Evolutionary conservation across 2,888 invertebrate genomes (phyloP).

Genomic region (Eristalis tenax): DNA sequence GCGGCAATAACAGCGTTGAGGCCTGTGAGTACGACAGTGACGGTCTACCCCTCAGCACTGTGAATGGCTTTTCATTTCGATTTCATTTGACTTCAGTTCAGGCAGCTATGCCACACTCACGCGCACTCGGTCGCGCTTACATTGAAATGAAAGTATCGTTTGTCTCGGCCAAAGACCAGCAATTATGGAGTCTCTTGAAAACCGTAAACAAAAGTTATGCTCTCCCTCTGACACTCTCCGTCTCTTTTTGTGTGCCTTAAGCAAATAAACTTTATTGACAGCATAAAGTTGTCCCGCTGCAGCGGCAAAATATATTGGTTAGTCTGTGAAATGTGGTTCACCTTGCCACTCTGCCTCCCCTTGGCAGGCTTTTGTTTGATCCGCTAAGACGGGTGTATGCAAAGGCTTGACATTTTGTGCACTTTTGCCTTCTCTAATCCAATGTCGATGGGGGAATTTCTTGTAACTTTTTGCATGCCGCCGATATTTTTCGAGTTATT

Average conservation of each 20-base stretch:
- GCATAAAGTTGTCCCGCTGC: conserved; percentile 21
- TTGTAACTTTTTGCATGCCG: conserved; percentile 22
- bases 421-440: conserved; percentile 26
- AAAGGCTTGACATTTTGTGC: conserved; percentile 17
- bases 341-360: conserved; percentile 39
- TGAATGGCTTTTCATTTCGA: conserved; percentile 42
- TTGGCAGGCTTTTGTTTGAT: not conserved
- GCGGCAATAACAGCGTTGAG: not conserved
- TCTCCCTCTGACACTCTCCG: not conserved
- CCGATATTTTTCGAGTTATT: conserved; percentile 9
- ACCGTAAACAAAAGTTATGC: conserved; percentile 50
- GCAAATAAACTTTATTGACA: conserved; percentile 40
- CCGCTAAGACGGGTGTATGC: not conserved
- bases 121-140: conserved; percentile 12
- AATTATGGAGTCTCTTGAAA: conserved; percentile 10
- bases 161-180: conserved; percentile 14
- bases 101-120: not conserved
- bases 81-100: conserved; percentile 43
- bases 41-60: not conserved
- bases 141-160: conserved; percentile 59
- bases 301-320: conserved; percentile 34
- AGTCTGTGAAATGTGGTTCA: conserved; percentile 38
- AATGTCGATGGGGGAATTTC: conserved; percentile 17
- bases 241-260: conserved; percentile 22
- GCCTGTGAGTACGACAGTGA: conserved; percentile 5